Percentiles rank a stretch among this genome's conserved stretches.
Evolutionary conservation across 2,113 vertebrate genomes (phyloP).

Genomic region (Neolamprologus toae): DNA sequence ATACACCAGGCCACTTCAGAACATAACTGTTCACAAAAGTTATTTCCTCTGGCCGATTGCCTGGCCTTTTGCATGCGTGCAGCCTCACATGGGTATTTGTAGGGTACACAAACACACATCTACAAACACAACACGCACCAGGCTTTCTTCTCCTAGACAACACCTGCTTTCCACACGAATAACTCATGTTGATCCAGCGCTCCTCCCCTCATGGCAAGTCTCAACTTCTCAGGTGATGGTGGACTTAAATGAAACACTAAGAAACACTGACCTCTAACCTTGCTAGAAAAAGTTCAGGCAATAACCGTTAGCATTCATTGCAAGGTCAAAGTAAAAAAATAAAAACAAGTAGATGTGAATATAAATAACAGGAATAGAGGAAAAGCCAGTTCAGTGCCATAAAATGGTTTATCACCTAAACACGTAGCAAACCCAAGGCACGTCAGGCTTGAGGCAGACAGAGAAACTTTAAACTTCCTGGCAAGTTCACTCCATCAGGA

Average conservation of each 20-base stretch:
- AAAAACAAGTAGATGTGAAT: background rate
- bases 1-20: constrained; percentile 39
- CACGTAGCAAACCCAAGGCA: background rate
- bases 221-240: background rate
- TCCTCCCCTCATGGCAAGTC: background rate
- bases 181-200: background rate
- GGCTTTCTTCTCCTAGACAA: background rate
- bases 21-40: constrained; percentile 44
- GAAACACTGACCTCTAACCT: constrained; percentile 7
- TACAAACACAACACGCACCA: background rate
- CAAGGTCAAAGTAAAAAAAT: background rate
- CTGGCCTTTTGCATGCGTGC: constrained; percentile 18
- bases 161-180: constrained; percentile 50
- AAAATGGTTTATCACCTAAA: background rate
- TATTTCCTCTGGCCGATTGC: constrained; percentile 43
- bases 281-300: background rate
- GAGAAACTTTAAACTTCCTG: background rate
- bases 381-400: background rate
- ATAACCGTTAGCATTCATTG: background rate
- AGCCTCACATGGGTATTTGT: background rate
- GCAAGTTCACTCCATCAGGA: background rate
- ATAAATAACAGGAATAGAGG: background rate
- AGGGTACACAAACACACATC: constrained; percentile 6
- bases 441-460: background rate
- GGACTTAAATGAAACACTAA: constrained; percentile 43